Evolutionary conservation across 2,888 invertebrate species (phyloP).

Genomic region (Noctua janthina): DNA sequence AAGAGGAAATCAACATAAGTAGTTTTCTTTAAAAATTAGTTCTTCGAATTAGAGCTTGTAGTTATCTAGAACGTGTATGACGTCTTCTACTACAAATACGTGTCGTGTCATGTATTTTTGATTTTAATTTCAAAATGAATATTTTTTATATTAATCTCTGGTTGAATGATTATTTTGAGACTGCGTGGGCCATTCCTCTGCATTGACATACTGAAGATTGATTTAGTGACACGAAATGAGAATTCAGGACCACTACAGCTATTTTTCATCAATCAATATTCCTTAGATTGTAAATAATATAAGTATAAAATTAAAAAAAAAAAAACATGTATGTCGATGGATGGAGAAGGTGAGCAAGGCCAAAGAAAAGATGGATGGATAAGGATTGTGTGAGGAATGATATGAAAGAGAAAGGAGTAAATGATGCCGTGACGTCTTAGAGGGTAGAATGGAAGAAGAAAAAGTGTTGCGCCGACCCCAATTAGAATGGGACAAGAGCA

Average conservation of each 20-base stretch:
- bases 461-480: too few species aligned
- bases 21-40: background rate
- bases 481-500: too few species aligned
- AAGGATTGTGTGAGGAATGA: too few species aligned
- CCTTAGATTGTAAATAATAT: too few species aligned
- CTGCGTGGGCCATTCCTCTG: slow-evolving; percentile 41
- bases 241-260: slow-evolving; percentile 7
- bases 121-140: slow-evolving; percentile 17
- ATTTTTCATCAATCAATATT: background rate
- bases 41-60: background rate
- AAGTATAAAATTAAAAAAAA: too few species aligned
- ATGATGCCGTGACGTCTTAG: too few species aligned
- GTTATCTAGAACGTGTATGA: slow-evolving; percentile 20
- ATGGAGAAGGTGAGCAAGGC: too few species aligned
- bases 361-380: too few species aligned
- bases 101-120: background rate
- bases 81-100: background rate
- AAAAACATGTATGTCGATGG: too few species aligned
- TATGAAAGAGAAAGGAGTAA: too few species aligned
- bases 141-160: slow-evolving; percentile 18
- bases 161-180: slow-evolving; percentile 34
- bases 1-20: background rate
- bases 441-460: too few species aligned
- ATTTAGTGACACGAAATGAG: slow-evolving; percentile 9
- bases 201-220: slow-evolving; percentile 20